Conservation (phyloP, 2,113 vertebrate genomes). For the Notothenia rossii region DNA sequence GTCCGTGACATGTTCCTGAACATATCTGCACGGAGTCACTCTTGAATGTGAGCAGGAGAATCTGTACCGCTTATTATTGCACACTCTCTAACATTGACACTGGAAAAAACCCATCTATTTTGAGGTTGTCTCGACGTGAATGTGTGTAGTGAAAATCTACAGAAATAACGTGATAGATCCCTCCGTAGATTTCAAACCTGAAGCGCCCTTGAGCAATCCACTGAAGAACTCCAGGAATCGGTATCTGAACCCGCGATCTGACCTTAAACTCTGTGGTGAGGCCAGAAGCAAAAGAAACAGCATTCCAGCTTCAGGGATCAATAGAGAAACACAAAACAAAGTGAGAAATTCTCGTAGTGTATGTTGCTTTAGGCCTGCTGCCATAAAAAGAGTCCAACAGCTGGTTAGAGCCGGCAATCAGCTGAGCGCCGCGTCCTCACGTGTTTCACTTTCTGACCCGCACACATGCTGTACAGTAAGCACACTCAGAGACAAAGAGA, state of each 20-base stretch:
- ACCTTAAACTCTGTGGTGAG: conserved; percentile 30
- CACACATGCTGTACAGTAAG: background rate
- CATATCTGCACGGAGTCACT: too few species aligned
- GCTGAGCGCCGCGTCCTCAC: conserved; percentile 58
- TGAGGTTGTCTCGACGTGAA: too few species aligned
- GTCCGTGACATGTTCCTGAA: background rate
- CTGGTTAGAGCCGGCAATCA: conserved; percentile 61
- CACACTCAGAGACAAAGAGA: background rate
- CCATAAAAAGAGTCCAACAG: conserved; percentile 55
- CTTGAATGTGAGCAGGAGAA: too few species aligned
- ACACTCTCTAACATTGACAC: too few species aligned
- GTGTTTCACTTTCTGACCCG: conserved; percentile 40
- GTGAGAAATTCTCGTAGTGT: conserved; percentile 23
- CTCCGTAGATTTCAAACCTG: too few species aligned
- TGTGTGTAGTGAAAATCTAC: too few species aligned
- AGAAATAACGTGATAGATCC: too few species aligned
- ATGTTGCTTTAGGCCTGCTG: conserved; percentile 59
- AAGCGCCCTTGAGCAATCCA: conserved; percentile 8
- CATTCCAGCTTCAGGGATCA: conserved; percentile 44
- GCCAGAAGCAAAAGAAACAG: conserved; percentile 16
- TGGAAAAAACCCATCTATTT: too few species aligned
- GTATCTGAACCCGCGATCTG: conserved; percentile 15
- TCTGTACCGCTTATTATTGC: too few species aligned
- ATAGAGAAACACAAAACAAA: conserved; percentile 25
- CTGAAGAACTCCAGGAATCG: conserved; percentile 15